A percentile compares a stretch with the other conserved stretches of the same genome.
Evolutionary conservation across 2,113 vertebrate genomes (phyloP).

Genomic region (Macrotus californicus): DNA sequence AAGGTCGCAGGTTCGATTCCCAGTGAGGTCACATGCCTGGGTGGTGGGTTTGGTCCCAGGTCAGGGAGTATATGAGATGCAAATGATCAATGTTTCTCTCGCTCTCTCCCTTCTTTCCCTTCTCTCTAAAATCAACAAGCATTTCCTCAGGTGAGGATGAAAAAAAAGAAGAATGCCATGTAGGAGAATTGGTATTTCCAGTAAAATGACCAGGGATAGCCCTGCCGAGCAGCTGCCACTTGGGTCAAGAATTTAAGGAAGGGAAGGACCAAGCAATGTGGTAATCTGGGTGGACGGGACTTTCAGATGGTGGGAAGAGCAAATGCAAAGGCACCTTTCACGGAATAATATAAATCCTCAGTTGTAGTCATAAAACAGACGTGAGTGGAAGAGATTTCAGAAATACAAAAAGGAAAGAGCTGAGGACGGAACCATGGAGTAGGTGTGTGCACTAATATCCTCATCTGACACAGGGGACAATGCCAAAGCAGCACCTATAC

Average conservation of each 20-base stretch:
- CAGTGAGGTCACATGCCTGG: no score
- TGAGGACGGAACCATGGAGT: not conserved
- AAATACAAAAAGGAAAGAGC: not conserved
- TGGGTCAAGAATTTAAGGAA: conserved; percentile 5
- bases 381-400: not conserved
- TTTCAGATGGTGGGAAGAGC: not conserved
- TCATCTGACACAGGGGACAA: not conserved
- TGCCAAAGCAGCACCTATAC: not conserved
- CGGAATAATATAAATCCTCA: not conserved
- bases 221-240: not conserved
- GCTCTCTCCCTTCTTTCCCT: no score
- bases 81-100: no score
- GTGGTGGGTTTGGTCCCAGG: no score
- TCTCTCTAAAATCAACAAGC: no score
- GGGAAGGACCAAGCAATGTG: not conserved
- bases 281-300: not conserved
- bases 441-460: not conserved
- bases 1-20: no score
- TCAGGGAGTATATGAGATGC: no score
- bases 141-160: no score
- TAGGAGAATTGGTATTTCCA: not conserved
- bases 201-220: not conserved
- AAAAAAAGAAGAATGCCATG: not conserved
- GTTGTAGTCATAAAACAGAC: not conserved
- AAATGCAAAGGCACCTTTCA: not conserved